Conservation (phyloP, 2,888 invertebrate genomes). For the Aporophyla nigra region DNA sequence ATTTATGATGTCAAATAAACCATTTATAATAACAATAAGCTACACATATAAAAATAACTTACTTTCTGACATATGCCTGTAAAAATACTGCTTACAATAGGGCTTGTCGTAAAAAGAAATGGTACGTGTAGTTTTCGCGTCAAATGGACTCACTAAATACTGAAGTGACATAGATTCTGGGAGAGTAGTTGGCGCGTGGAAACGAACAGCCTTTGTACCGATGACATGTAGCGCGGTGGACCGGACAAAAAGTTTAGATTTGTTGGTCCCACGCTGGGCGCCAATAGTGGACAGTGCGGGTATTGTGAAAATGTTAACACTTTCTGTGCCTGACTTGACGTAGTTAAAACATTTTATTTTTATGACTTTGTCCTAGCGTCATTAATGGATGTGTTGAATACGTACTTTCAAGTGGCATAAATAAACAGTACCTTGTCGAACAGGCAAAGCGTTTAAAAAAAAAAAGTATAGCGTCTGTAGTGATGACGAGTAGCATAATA, state of each 20-base stretch:
- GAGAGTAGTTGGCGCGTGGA: conserved; percentile 29
- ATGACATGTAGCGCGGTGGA: conserved; percentile 33
- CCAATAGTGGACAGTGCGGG: conserved; percentile 24
- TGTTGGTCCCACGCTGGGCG: conserved; percentile 39
- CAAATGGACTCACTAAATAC: conserved; percentile 50
- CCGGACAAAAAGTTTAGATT: conserved; percentile 33
- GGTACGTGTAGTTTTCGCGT: conserved; percentile 44
- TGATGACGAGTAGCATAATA: neutral
- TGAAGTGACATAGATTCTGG: conserved; percentile 44
- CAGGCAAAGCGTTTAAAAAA: neutral
- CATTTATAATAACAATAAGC: conserved; percentile 39
- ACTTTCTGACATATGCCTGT: conserved; percentile 13
- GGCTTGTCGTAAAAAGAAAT: conserved; percentile 53
- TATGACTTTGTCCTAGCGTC: neutral
- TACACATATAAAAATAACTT: conserved; percentile 27
- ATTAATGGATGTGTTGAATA: neutral
- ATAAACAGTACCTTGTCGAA: neutral
- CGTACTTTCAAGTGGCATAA: neutral
- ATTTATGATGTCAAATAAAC: conserved; percentile 32
- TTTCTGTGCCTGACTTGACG: conserved; percentile 17
- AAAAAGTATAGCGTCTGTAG: neutral
- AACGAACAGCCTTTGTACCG: conserved; percentile 36
- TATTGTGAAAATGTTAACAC: conserved; percentile 28
- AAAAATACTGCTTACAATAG: conserved; percentile 30
- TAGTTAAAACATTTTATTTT: conserved; percentile 14